Base-by-base conservation (phyloP, 2,888 invertebrate species). In the Caenorhabditis japonica region DNA sequence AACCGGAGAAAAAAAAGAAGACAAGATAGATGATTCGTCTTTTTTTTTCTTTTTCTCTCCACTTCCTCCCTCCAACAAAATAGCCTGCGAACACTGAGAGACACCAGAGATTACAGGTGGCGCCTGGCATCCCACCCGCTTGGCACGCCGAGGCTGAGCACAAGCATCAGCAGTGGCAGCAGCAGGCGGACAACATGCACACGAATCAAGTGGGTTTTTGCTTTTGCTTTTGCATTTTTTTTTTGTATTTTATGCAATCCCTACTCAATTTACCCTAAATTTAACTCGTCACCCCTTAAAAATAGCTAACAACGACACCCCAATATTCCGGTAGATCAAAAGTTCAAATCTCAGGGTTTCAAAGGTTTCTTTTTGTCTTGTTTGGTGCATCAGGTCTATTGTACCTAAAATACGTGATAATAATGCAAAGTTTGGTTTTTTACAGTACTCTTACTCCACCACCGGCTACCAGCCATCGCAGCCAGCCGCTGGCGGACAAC, bases 161-260 rank as follows among this genome's bases (percentile, higher is more conserved):
- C 52, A 77, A 76, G 47, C 84, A 83, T 72, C 77, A 76, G 39
- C 75, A 78, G 62, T 84, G 85, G 85, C 81, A 85, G 70, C 77
- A 68, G 51, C 82, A 83, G 39, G 79, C 81, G 33, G 79, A 81
- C 47, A 66, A 79, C 56, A 72, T 80, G 62, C 68, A 74, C 62
- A 62, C 44, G 46, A 33, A 38, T 30, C 61, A 61, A 61, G 61
- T 68, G 53, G 51, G 66, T 58, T 49, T 43, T n/a, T 13, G 12
- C 8, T 30, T 12, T 15, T 23, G n/a, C n/a, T n/a, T n/a, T n/a
- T n/a, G n/a, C n/a, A n/a, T n/a, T n/a, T n/a, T n/a, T n/a, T n/a
- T n/a, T n/a, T n/a, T n/a, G n/a, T n/a, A n/a, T n/a, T n/a, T n/a
- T n/a, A n/a, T n/a, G n/a, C n/a, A n/a, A n/a, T n/a, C n/a, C n/a